Conservation (phyloP, 2,797 vertebrate genomes). For the Perodicticus potto region DNA sequence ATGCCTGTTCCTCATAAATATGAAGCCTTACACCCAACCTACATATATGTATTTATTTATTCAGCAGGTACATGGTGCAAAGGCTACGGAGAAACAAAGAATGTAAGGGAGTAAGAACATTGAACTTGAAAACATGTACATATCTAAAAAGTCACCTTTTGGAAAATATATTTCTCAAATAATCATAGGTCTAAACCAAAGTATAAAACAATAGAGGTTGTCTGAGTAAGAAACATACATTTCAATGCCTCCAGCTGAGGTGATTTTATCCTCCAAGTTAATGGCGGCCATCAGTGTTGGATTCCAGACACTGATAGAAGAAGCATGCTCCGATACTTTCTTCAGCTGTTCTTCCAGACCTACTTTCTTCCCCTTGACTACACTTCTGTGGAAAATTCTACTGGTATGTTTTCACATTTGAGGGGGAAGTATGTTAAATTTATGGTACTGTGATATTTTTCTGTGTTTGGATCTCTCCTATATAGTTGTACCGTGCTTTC, state of each 20-base stretch:
- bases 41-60: slow-evolving; percentile 40
- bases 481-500: not conserved
- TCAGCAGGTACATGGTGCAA: slow-evolving; percentile 72
- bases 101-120: not conserved
- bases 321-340: fast-evolving
- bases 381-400: not conserved
- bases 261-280: not conserved
- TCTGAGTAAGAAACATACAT: not conserved
- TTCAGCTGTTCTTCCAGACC: not conserved
- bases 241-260: not conserved
- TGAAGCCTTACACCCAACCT: slow-evolving; percentile 67
- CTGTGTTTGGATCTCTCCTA: not conserved
- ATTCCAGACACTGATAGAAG: not conserved
- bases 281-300: not conserved
- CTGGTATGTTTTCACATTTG: not conserved
- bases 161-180: not conserved
- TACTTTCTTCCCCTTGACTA: slow-evolving; percentile 1
- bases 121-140: not conserved
- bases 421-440: not conserved
- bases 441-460: not conserved
- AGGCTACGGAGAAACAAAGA: slow-evolving; percentile 61
- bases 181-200: not conserved
- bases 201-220: not conserved
- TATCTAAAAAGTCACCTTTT: not conserved
- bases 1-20: slow-evolving; percentile 84